phyloP scores from a whole-genome alignment of 2,888 invertebrate species.

The Epinotia bilunana region DNA sequence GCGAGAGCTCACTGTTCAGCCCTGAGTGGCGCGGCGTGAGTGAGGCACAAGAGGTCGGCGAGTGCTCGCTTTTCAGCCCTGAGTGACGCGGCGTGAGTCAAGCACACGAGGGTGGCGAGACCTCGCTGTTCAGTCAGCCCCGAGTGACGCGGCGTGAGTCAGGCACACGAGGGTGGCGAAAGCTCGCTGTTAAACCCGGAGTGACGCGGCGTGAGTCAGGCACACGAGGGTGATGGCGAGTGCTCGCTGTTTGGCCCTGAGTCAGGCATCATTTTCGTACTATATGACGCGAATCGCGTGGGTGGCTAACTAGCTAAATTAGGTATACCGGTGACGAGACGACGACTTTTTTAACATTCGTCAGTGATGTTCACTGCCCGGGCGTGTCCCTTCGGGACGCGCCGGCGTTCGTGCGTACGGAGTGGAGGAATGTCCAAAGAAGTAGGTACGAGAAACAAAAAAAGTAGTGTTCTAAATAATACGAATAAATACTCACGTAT shows the following conservation, averaged over 20 bases:
- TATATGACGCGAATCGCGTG: neutral
- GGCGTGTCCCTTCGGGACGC: too few relatives aligned
- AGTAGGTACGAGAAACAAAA: too few relatives aligned
- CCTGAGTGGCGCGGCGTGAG: constrained; percentile 9
- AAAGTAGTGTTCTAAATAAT: too few relatives aligned
- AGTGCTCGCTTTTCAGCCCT: constrained; percentile 6
- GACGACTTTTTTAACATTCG: too few relatives aligned
- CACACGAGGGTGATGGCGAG: neutral
- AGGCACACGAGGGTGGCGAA: neutral
- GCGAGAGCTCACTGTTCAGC: neutral
- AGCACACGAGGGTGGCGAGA: neutral
- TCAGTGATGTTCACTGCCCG: too few relatives aligned
- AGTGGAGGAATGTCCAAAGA: too few relatives aligned
- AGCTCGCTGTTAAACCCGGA: neutral
- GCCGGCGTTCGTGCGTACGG: too few relatives aligned
- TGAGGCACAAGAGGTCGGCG: neutral
- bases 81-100: constrained; percentile 11
- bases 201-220: constrained; percentile 17
- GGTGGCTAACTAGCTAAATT: too few relatives aligned
- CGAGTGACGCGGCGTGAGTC: constrained; percentile 8
- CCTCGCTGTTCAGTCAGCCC: neutral
- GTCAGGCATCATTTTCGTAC: neutral
- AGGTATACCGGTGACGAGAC: too few relatives aligned
- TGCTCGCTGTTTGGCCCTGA: neutral
- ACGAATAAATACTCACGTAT: too few relatives aligned